phyloP scores from a whole-genome alignment of 2,113 vertebrate species.

The Pithys albifrons region DNA sequence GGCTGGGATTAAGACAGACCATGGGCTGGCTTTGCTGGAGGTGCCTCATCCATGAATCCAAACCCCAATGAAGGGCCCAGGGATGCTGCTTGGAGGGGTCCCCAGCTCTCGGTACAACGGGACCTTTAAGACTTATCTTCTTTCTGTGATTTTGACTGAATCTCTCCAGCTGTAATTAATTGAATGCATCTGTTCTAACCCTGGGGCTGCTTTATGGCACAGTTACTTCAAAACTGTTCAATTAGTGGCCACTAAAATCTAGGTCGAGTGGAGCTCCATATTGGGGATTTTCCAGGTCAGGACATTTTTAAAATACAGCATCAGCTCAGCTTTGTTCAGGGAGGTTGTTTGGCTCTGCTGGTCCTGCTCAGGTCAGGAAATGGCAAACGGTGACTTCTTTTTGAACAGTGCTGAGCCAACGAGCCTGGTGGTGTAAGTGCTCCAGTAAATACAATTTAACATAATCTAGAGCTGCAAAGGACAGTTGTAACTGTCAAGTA shows the following conservation, averaged over 20 bases:
- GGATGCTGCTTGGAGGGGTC: not conserved
- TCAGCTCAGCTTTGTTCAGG: slow-evolving; percentile 1
- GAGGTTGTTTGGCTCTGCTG: not conserved
- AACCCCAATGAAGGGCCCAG: rapidly evolving
- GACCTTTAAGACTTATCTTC: slow-evolving; percentile 36
- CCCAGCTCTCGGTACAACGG: not conserved
- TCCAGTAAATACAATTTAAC: not conserved
- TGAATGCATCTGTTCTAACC: slow-evolving; percentile 85
- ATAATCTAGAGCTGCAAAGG: not conserved
- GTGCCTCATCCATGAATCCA: not conserved
- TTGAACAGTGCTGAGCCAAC: not conserved
- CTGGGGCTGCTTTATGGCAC: slow-evolving; percentile 85
- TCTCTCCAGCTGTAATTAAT: slow-evolving; percentile 86
- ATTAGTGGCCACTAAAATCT: slow-evolving; percentile 89
- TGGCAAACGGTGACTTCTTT: not conserved
- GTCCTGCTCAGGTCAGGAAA: not conserved
- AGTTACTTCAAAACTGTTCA: slow-evolving; percentile 90
- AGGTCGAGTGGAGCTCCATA: slow-evolving; percentile 73
- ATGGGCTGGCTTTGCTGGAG: not conserved
- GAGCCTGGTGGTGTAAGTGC: not conserved
- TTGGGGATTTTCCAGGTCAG: slow-evolving; percentile 78
- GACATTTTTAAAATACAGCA: slow-evolving; percentile 56
- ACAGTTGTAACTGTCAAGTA: slow-evolving; percentile 53
- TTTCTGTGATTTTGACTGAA: slow-evolving; percentile 3
- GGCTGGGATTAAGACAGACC: not conserved